Evolutionary conservation across 1,140 invertebrate species (phyloP).

Genomic region (Reticulitermes speratus): DNA sequence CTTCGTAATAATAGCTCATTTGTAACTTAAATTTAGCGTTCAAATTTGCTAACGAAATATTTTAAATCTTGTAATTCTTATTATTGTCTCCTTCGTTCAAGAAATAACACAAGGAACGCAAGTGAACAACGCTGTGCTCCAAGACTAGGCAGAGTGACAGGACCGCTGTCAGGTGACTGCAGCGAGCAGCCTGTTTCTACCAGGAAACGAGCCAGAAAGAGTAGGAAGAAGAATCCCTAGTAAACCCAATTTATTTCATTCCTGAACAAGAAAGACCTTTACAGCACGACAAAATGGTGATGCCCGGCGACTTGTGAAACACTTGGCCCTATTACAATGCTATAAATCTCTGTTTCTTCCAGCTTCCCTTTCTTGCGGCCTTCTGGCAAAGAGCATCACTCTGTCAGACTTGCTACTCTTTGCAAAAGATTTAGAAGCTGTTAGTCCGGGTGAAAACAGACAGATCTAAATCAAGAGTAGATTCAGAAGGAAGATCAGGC

Average conservation of each 20-base stretch:
- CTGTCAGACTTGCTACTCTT: background rate
- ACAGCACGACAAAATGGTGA: slow-evolving; percentile 24
- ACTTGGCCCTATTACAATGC: slow-evolving; percentile 50
- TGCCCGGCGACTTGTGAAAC: slow-evolving; percentile 44
- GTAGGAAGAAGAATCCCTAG: slow-evolving; percentile 22
- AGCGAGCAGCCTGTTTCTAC: background rate
- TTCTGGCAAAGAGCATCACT: background rate
- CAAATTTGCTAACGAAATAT: no score
- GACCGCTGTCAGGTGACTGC: background rate
- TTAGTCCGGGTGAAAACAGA: background rate
- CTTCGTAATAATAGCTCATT: no score
- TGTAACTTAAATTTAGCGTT: no score
- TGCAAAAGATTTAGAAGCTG: background rate
- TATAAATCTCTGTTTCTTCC: slow-evolving; percentile 43
- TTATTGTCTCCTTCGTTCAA: no score
- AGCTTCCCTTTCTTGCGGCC: background rate
- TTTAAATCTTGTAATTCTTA: no score
- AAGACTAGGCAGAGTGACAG: background rate
- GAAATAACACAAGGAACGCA: no score
- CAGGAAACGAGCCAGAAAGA: slow-evolving; percentile 8
- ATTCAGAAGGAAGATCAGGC: no score
- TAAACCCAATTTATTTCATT: slow-evolving; percentile 34
- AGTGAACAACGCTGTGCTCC: no score
- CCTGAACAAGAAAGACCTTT: slow-evolving; percentile 8
- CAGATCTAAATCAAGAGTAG: no score